These are phyloP conservation scores for Drosophila nannoptera DNA, from an alignment of 1,140 invertebrate genomes.

Conservation along the genomic window DNA sequence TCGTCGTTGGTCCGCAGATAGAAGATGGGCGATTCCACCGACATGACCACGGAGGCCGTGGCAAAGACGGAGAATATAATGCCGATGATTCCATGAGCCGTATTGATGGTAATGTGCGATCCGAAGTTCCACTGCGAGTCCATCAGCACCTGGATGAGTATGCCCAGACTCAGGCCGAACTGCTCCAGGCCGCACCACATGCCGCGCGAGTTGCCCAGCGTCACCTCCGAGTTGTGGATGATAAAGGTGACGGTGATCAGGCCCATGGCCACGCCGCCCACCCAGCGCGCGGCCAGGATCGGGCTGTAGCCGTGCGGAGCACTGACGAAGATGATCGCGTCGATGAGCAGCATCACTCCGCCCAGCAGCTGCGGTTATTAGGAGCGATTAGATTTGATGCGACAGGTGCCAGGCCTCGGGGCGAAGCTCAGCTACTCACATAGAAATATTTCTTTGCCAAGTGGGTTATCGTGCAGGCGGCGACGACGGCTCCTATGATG, in stretches of 20 bases:
- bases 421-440: slow-evolving; percentile 45
- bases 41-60: slow-evolving; percentile 14
- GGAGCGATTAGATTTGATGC: not conserved
- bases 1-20: slow-evolving; percentile 43
- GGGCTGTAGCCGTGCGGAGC: slow-evolving; percentile 45
- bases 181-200: slow-evolving; percentile 56
- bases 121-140: slow-evolving; percentile 36
- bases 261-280: slow-evolving; percentile 65
- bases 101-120: slow-evolving; percentile 24
- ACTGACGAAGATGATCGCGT: slow-evolving; percentile 63
- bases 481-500: slow-evolving; percentile 58
- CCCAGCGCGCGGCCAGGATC: slow-evolving; percentile 59
- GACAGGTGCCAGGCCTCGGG: no score
- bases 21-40: slow-evolving; percentile 50
- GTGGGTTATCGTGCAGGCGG: slow-evolving; percentile 38
- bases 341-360: slow-evolving; percentile 49
- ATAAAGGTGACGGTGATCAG: slow-evolving; percentile 56
- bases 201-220: slow-evolving; percentile 44
- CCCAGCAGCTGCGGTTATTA: slow-evolving; percentile 30
- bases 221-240: slow-evolving; percentile 61
- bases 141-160: slow-evolving; percentile 52
- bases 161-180: slow-evolving; percentile 51
- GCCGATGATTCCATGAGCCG: slow-evolving; percentile 50
- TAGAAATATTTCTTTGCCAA: slow-evolving; percentile 52
- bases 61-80: slow-evolving; percentile 41